phyloP scores from a whole-genome alignment of 2,888 invertebrate species.

The Oligia fasciuncula region DNA sequence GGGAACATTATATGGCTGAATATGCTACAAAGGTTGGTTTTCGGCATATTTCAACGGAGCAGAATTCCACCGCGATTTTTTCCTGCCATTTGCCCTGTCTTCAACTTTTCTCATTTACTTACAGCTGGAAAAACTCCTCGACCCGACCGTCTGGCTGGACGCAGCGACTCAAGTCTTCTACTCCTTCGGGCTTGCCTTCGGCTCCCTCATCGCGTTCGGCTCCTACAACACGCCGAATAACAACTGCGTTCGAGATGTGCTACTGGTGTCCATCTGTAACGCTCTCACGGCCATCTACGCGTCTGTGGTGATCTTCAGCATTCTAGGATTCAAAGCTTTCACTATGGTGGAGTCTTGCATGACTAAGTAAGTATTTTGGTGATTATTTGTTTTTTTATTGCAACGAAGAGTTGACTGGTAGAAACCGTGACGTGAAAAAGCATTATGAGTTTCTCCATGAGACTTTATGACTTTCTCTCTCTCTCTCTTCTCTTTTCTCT shows the following conservation, averaged over 20 bases:
- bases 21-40: no score
- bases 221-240: slow-evolving; percentile 98
- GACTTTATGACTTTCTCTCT: not conserved
- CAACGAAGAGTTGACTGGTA: not conserved
- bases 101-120: slow-evolving; percentile 56
- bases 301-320: slow-evolving; percentile 98
- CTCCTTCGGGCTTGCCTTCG: slow-evolving; percentile 98
- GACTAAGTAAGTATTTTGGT: slow-evolving; percentile 79
- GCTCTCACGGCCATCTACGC: slow-evolving; percentile 98
- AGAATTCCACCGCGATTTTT: not conserved
- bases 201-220: slow-evolving; percentile 98
- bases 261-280: slow-evolving; percentile 97
- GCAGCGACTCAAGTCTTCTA: slow-evolving; percentile 99
- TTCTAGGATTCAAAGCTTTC: slow-evolving; percentile 98
- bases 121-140: slow-evolving; percentile 95
- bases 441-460: not conserved
- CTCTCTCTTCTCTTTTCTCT: no score
- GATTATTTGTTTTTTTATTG: not conserved
- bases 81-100: not conserved
- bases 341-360: slow-evolving; percentile 96
- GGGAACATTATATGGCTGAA: no score
- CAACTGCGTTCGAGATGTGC: slow-evolving; percentile 97
- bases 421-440: not conserved
- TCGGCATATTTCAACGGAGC: no score
- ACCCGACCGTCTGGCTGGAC: slow-evolving; percentile 98